phyloP scores from a whole-genome alignment of 1,140 invertebrate species.

The Neoseiulus cucumeris region DNA sequence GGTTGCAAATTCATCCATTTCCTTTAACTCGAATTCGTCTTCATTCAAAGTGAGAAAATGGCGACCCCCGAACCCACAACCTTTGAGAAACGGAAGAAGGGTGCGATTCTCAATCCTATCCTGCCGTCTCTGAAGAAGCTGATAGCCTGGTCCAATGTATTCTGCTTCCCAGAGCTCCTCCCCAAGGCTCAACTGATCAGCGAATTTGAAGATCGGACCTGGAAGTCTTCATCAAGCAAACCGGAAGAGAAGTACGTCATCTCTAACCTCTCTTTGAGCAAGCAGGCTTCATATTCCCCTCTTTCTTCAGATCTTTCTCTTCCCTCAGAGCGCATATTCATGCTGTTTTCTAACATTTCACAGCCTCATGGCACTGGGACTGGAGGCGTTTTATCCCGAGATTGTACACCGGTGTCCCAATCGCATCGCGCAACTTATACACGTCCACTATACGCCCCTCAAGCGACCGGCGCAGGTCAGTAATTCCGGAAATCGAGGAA shows the following conservation, averaged over 20 bases:
- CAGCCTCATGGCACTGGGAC: background rate
- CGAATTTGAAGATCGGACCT: background rate
- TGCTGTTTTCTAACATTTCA: background rate
- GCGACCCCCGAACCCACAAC: background rate
- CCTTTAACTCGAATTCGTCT: background rate
- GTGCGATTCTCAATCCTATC: background rate
- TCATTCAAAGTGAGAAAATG: background rate
- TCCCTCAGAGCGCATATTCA: no score
- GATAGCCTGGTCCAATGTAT: constrained; percentile 3
- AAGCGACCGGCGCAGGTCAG: background rate
- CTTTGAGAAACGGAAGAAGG: background rate
- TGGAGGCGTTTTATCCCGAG: constrained; percentile 4
- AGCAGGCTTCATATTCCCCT: no score
- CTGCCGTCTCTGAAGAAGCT: background rate
- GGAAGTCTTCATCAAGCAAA: background rate
- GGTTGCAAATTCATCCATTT: background rate
- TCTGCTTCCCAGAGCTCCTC: background rate
- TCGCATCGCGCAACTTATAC: background rate
- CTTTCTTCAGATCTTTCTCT: no score
- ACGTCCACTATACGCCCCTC: background rate
- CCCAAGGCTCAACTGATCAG: background rate
- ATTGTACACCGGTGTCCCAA: background rate
- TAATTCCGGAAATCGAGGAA: no score
- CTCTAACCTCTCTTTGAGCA: background rate
- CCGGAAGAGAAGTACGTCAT: background rate